phyloP scores from a whole-genome alignment of 2,113 vertebrate species.

The Castor canadensis region DNA sequence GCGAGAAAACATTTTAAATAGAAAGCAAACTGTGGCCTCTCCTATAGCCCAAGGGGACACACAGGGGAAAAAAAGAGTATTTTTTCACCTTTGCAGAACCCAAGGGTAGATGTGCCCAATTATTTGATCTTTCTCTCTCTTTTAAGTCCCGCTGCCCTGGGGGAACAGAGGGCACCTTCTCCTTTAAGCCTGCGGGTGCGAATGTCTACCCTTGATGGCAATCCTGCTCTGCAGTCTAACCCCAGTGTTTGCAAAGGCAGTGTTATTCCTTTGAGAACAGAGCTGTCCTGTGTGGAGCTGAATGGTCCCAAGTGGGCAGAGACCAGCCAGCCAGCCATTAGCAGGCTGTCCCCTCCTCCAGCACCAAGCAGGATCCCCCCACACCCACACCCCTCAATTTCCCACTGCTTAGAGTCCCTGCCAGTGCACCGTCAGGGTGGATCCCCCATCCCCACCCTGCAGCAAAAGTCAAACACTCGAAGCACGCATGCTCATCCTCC shows the following conservation, averaged over 20 bases:
- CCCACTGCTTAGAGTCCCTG: not conserved
- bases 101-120: not conserved
- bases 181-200: not conserved
- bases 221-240: not conserved
- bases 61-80: not conserved
- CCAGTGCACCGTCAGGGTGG: not conserved
- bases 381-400: no score
- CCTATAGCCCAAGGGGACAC: not conserved
- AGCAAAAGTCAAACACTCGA: not conserved
- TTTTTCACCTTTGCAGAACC: constrained; percentile 6
- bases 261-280: not conserved
- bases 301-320: not conserved
- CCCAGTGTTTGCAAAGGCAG: not conserved
- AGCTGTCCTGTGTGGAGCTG: not conserved
- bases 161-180: constrained; percentile 25
- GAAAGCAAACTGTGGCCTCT: not conserved
- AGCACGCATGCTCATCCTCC: not conserved
- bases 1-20: constrained; percentile 42
- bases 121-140: constrained; percentile 22
- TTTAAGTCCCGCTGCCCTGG: not conserved
- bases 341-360: not conserved
- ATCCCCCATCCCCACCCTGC: not conserved
- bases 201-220: not conserved
- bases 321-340: not conserved
- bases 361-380: not conserved